phyloP scores from a whole-genome alignment of 2,888 invertebrate species.

The Druceiella hillmani region DNA sequence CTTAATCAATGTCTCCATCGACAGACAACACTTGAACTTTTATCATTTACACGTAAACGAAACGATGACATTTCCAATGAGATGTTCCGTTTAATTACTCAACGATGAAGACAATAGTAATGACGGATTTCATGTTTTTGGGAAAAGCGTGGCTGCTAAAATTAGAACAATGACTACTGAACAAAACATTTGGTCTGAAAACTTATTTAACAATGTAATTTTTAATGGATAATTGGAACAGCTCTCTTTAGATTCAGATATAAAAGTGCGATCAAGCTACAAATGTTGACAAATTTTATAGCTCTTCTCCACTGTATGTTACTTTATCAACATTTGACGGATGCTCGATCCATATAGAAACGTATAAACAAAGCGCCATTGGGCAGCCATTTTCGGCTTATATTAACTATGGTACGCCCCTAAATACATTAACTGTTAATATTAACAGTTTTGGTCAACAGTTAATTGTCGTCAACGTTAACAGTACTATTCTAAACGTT shows the following conservation, averaged over 20 bases:
- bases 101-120: slow-evolving; percentile 6
- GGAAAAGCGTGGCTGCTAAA: slow-evolving; percentile 11
- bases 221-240: slow-evolving; percentile 5
- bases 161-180: slow-evolving; percentile 15
- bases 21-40: slow-evolving; percentile 8
- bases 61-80: slow-evolving; percentile 14
- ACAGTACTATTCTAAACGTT: too few species aligned
- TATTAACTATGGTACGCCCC: too few species aligned
- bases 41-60: slow-evolving; percentile 11
- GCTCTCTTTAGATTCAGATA: slow-evolving; percentile 3
- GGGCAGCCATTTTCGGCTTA: too few species aligned
- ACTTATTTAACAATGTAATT: slow-evolving; percentile 16
- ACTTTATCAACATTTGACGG: too few species aligned
- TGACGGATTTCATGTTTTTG: slow-evolving; percentile 12
- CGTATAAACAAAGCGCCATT: too few species aligned
- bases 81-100: slow-evolving; percentile 8
- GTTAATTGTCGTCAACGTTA: too few species aligned
- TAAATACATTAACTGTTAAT: too few species aligned
- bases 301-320: too few species aligned
- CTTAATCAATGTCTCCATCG: slow-evolving; percentile 3
- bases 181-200: slow-evolving; percentile 17
- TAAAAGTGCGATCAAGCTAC: too few species aligned
- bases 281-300: too few species aligned
- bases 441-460: too few species aligned
- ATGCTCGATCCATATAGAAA: too few species aligned